Conservation (phyloP, 2,888 invertebrate species). For the Chromoteleia sp. region DNA sequence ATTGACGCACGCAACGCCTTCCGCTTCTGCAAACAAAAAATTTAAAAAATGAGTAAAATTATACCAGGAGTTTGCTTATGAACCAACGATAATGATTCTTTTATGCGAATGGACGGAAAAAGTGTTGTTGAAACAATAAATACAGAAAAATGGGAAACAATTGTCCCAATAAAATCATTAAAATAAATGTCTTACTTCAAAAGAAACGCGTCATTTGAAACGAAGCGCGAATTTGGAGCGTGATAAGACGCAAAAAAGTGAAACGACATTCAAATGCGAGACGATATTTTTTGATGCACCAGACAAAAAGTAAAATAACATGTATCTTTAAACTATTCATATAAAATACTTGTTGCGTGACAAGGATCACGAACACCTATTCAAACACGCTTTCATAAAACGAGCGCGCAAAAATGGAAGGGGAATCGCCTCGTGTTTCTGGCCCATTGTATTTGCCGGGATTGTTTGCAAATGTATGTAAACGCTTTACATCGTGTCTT, state of each 20-base stretch:
- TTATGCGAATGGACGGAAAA: slow-evolving; percentile 13
- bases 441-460: slow-evolving; percentile 62
- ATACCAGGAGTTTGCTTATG: background rate
- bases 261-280: slow-evolving; percentile 18
- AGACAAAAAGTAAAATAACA: slow-evolving; percentile 31
- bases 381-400: slow-evolving; percentile 62
- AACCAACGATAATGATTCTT: slow-evolving; percentile 1
- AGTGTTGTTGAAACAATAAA: slow-evolving; percentile 10
- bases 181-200: slow-evolving; percentile 21
- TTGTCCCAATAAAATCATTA: slow-evolving; percentile 37
- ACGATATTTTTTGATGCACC: slow-evolving; percentile 8
- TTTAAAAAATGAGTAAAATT: slow-evolving; percentile 13
- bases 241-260: slow-evolving; percentile 21
- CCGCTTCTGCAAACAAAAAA: slow-evolving; percentile 90
- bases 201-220: slow-evolving; percentile 15
- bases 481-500: slow-evolving; percentile 57
- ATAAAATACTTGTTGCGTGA: slow-evolving; percentile 60
- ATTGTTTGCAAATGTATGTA: slow-evolving; percentile 69
- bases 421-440: slow-evolving; percentile 41
- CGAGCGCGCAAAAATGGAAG: slow-evolving; percentile 32
- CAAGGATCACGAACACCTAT: slow-evolving; percentile 60
- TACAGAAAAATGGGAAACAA: slow-evolving; percentile 3
- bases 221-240: slow-evolving; percentile 1
- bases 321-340: slow-evolving; percentile 54
- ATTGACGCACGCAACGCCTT: slow-evolving; percentile 93